These are phyloP conservation scores for Phoebastria nigripes DNA, from an alignment of 2,797 vertebrate species.

Conservation along the genomic window DNA sequence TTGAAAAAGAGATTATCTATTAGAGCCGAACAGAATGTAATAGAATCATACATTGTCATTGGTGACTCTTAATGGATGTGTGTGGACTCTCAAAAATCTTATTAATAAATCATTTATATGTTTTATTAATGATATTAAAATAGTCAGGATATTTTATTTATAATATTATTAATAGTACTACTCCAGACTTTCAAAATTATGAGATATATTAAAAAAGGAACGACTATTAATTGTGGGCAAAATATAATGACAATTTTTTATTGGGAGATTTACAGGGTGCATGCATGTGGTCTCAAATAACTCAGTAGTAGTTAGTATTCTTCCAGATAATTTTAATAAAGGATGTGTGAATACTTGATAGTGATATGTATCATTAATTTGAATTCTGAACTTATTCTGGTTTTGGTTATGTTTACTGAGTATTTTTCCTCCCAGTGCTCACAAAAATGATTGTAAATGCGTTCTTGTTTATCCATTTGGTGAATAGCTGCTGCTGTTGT, in stretches of 20 bases:
- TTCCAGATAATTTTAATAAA: neutral
- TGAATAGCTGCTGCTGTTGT: neutral
- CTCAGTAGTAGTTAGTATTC: neutral
- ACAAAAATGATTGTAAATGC: neutral
- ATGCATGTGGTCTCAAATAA: neutral
- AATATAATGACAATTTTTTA: neutral
- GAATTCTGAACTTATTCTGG: neutral
- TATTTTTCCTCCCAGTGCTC: neutral
- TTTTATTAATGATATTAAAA: conserved; percentile 33
- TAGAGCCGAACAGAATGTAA: neutral
- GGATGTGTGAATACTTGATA: neutral
- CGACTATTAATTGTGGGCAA: neutral
- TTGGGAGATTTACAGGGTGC: neutral
- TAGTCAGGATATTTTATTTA: conserved; percentile 6
- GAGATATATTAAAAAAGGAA: neutral
- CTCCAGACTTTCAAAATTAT: neutral
- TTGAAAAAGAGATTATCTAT: neutral
- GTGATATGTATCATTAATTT: neutral
- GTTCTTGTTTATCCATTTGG: neutral
- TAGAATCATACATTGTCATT: neutral
- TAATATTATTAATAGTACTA: conserved; percentile 5
- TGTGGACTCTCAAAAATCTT: neutral
- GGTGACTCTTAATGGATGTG: neutral
- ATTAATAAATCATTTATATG: neutral
- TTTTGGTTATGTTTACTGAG: neutral